Percentiles rank a stretch among this genome's conserved stretches.
phyloP scores from a whole-genome alignment of 2,113 vertebrate species.

The Serinus canaria region DNA sequence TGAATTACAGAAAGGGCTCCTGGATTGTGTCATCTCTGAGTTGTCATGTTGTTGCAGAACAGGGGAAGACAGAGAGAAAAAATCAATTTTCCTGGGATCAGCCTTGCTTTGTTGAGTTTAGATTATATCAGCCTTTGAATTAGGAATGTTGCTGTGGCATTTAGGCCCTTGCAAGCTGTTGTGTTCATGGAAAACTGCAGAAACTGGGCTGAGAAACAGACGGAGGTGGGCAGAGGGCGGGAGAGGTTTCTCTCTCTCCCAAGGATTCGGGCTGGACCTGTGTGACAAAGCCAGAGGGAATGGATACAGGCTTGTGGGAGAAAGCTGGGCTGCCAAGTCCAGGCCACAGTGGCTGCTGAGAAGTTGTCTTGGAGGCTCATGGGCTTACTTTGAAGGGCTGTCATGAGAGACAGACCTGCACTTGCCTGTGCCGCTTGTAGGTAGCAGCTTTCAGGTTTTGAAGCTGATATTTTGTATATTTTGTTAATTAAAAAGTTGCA shows the following conservation, averaged over 20 bases:
- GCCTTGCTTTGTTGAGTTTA: constrained; percentile 18
- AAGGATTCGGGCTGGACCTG: background rate
- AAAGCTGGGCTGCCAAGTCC: background rate
- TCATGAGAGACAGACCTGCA: fast-evolving
- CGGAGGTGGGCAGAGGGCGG: background rate
- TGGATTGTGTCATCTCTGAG: constrained; percentile 13
- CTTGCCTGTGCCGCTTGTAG: background rate
- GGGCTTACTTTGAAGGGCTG: background rate
- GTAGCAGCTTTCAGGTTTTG: background rate
- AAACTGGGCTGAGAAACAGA: background rate
- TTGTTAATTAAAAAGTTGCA: background rate
- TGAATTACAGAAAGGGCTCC: constrained; percentile 31
- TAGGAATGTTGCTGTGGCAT: constrained; percentile 1
- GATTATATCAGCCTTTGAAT: constrained; percentile 14
- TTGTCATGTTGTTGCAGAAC: background rate
- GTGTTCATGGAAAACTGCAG: background rate
- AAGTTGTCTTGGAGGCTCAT: background rate
- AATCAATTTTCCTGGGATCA: background rate
- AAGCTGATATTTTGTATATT: background rate
- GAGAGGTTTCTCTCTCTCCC: background rate
- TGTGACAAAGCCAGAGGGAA: background rate
- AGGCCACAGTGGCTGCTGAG: background rate
- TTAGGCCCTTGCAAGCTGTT: background rate
- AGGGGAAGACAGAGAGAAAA: background rate
- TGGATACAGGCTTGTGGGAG: background rate